These are phyloP conservation scores for Pandion haliaetus DNA, from an alignment of 2,113 vertebrate genomes.

Conservation along the genomic window DNA sequence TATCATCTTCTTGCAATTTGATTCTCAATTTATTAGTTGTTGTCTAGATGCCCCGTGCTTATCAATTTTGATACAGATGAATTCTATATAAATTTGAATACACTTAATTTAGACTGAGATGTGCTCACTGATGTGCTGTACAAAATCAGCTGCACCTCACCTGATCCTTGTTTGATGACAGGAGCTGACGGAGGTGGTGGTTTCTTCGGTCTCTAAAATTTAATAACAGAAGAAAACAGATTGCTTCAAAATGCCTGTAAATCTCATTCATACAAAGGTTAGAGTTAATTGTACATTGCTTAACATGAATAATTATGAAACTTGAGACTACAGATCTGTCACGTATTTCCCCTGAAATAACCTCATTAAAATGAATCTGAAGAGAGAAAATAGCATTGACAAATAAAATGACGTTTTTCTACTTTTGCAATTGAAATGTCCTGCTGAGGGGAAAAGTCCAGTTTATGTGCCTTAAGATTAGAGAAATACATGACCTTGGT, in stretches of 20 bases:
- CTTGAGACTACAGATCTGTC: neutral
- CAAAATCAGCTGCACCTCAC: constrained; percentile 71
- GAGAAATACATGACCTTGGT: neutral
- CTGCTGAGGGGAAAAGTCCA: neutral
- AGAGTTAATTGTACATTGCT: neutral
- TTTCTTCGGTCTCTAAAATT: constrained; percentile 95
- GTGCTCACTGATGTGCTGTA: neutral
- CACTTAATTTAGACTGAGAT: neutral
- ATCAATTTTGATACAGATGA: neutral
- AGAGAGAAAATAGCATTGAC: neutral
- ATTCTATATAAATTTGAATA: neutral
- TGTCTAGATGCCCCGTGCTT: neutral
- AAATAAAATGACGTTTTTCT: neutral
- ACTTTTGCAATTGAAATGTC: constrained; percentile 29
- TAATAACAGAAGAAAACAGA: constrained; percentile 35
- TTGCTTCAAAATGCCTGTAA: constrained; percentile 10
- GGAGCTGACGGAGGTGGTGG: constrained; percentile 93
- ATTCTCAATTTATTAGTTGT: neutral
- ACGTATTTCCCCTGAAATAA: neutral
- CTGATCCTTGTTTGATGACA: constrained; percentile 85
- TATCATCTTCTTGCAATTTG: neutral
- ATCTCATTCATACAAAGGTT: neutral
- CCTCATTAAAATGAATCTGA: neutral
- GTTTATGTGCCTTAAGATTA: constrained; percentile 11
- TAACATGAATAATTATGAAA: neutral